These are phyloP conservation scores for Lycodopsis pacificus DNA, from an alignment of 2,797 vertebrate species.

Conservation along the genomic window DNA sequence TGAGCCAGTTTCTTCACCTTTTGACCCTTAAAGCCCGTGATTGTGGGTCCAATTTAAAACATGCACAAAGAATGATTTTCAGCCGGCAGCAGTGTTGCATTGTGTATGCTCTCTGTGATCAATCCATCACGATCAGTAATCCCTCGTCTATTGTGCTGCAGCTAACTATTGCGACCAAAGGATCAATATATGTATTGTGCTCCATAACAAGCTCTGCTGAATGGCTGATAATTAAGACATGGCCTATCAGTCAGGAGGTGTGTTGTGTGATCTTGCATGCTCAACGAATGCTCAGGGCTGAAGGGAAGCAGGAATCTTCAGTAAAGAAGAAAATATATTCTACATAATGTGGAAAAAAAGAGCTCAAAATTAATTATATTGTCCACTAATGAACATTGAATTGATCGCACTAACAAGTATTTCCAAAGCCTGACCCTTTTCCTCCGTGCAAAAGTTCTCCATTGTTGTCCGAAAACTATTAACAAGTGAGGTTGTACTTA, in stretches of 20 bases:
- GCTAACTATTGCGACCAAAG: constrained; percentile 44
- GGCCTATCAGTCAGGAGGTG: constrained; percentile 33
- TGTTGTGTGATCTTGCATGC: background rate
- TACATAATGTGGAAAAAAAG: background rate
- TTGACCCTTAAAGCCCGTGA: constrained; percentile 17
- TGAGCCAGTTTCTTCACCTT: constrained; percentile 24
- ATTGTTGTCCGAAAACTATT: background rate
- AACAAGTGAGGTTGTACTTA: background rate
- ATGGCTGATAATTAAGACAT: constrained; percentile 63
- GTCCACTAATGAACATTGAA: background rate
- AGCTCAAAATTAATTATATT: background rate
- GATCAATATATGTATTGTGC: constrained; percentile 62
- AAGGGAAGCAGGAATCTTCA: background rate
- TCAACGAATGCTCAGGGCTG: constrained; percentile 9
- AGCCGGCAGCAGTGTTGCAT: constrained; percentile 4
- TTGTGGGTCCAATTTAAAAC: constrained; percentile 20
- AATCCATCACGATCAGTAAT: constrained; percentile 63
- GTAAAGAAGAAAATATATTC: background rate
- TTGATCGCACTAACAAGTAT: background rate
- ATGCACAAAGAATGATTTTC: constrained; percentile 11
- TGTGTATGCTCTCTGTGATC: constrained; percentile 41
- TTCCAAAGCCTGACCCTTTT: background rate
- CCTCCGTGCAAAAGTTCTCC: background rate
- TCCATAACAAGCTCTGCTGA: constrained; percentile 51
- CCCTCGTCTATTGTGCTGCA: constrained; percentile 50